Percentiles rank a stretch among this genome's conserved stretches.
phyloP scores from a whole-genome alignment of 2,888 invertebrate genomes.

The Parnassius apollo region DNA sequence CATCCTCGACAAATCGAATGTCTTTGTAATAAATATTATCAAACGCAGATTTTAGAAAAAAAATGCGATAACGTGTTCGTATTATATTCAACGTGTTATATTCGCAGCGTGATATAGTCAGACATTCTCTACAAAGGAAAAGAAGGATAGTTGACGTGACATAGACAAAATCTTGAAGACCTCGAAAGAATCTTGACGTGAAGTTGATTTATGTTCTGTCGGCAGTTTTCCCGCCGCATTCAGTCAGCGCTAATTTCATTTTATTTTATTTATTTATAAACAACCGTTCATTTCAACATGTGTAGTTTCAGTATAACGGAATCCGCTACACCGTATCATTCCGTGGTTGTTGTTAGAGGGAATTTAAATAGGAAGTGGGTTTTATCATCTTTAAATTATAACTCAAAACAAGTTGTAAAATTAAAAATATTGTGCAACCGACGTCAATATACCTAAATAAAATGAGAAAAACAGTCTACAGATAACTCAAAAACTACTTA shows the following conservation, averaged over 20 bases:
- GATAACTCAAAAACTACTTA: no score
- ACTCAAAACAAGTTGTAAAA: no score
- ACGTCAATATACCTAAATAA: no score
- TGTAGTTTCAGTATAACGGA: no score
- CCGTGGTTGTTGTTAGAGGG: no score
- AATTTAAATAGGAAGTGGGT: no score
- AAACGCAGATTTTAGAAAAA: constrained; percentile 3
- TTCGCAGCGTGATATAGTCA: constrained; percentile 8
- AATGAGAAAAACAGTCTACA: no score
- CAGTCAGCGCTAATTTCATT: not conserved
- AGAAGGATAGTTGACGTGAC: constrained; percentile 6
- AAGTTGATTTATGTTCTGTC: constrained; percentile 14
- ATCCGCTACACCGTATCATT: no score
- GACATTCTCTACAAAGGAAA: constrained; percentile 6
- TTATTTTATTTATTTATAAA: no score
- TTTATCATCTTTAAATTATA: no score
- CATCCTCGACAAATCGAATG: not conserved
- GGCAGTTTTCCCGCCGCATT: not conserved
- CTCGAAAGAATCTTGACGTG: constrained; percentile 6
- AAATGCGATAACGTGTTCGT: constrained; percentile 8
- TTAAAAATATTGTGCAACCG: no score
- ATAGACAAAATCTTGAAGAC: constrained; percentile 11
- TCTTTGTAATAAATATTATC: constrained; percentile 4
- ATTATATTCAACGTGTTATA: not conserved
- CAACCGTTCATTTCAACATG: no score